phyloP scores from a whole-genome alignment of 2,888 invertebrate genomes.

The Trachelus iudaicus region DNA sequence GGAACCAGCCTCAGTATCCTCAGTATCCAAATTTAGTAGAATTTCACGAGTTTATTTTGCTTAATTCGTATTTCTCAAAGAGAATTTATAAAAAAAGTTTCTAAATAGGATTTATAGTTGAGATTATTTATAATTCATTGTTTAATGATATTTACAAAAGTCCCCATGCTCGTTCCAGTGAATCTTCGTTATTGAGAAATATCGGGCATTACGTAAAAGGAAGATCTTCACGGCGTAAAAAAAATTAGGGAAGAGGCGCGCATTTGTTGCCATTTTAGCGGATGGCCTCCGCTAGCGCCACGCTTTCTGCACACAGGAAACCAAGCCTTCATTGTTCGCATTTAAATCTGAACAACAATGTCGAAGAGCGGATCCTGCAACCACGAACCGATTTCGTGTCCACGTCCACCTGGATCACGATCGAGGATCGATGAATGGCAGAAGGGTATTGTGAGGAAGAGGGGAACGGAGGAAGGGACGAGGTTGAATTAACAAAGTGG shows the following conservation, averaged over 20 bases:
- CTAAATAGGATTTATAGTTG: too few relatives aligned
- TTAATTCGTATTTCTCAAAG: not conserved
- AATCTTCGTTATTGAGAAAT: not conserved
- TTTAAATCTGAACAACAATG: constrained; percentile 3
- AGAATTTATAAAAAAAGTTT: too few relatives aligned
- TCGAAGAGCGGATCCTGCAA: not conserved
- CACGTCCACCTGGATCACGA: constrained; percentile 13
- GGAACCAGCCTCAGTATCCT: too few relatives aligned
- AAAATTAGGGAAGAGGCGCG: constrained; percentile 18
- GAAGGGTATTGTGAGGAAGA: not conserved
- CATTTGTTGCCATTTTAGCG: constrained; percentile 41
- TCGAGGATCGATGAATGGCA: constrained; percentile 8
- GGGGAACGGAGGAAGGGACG: not conserved
- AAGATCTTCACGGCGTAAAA: not conserved
- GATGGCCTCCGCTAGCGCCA: constrained; percentile 38
- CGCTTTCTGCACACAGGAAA: constrained; percentile 49
- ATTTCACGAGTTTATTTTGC: not conserved
- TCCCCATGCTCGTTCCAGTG: not conserved
- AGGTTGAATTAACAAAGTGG: too few relatives aligned
- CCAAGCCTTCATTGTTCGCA: constrained; percentile 29
- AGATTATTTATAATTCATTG: not conserved
- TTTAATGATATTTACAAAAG: not conserved
- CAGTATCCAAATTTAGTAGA: constrained; percentile 1
- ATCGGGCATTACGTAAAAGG: not conserved
- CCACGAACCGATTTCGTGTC: not conserved